phyloP scores from a whole-genome alignment of 2,113 vertebrate genomes.

The Zosterops hypoxanthus region DNA sequence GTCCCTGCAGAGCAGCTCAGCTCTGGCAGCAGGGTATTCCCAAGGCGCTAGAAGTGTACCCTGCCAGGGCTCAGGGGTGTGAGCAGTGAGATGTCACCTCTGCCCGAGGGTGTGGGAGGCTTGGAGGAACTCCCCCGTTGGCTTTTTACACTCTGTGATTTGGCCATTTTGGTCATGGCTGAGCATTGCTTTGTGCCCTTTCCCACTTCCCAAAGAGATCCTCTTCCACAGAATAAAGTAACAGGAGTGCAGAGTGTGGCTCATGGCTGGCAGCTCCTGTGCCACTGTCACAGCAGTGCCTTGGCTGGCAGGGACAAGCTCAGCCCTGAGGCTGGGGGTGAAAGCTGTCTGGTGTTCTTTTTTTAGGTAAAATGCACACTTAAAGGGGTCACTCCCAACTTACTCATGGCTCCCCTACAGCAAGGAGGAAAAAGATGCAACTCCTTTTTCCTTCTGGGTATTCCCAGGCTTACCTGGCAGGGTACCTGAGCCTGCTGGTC shows the following conservation, averaged over 20 bases:
- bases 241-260: neutral
- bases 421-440: neutral
- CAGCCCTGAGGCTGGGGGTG: neutral
- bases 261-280: neutral
- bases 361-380: neutral
- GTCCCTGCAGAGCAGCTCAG: neutral
- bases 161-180: neutral
- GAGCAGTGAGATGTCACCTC: neutral
- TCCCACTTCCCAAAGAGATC: neutral
- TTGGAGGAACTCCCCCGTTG: neutral
- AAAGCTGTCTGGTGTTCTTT: neutral
- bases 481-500: neutral
- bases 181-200: neutral
- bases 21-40: neutral
- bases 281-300: neutral
- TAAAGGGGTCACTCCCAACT: slow-evolving; percentile 26
- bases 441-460: neutral
- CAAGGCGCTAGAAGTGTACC: neutral
- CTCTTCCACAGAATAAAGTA: rapidly evolving
- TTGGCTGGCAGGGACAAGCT: neutral
- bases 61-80: rapidly evolving
- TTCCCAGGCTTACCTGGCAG: neutral
- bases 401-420: neutral
- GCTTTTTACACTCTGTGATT: neutral
- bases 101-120: neutral